Percentiles rank a stretch among this genome's conserved stretches.
These are phyloP conservation scores for Cassiopea xamachana DNA, from an alignment of 30 jellyfish, hydroid and myxozoan genomes.

Conservation along the genomic window DNA sequence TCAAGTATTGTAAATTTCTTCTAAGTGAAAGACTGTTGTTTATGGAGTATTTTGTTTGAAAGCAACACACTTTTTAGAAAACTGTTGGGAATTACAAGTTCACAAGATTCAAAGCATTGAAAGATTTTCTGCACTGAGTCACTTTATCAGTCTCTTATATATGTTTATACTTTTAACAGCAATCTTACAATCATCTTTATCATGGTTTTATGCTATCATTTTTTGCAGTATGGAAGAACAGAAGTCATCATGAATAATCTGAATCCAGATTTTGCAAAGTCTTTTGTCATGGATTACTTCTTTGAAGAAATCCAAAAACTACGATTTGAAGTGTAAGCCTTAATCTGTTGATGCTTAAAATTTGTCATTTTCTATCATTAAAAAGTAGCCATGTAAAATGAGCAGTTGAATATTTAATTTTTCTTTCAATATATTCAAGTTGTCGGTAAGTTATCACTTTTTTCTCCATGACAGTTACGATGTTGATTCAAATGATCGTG, in stretches of 20 bases:
- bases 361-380: background rate
- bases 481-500: slow-evolving; percentile 54
- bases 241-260: slow-evolving; percentile 82
- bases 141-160: too few species aligned
- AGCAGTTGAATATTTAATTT: background rate
- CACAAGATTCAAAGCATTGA: too few species aligned
- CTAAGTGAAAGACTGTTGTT: too few species aligned
- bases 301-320: slow-evolving; percentile 88
- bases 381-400: too few species aligned
- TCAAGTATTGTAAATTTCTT: too few species aligned
- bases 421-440: background rate
- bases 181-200: background rate
- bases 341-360: background rate
- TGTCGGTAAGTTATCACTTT: too few species aligned
- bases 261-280: slow-evolving; percentile 90
- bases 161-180: too few species aligned
- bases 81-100: too few species aligned
- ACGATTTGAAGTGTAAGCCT: slow-evolving; percentile 87
- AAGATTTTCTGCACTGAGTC: too few species aligned
- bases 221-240: slow-evolving; percentile 82
- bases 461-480: slow-evolving; percentile 63
- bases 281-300: slow-evolving; percentile 84
- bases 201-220: background rate
- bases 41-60: too few species aligned
- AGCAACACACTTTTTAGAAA: too few species aligned